Evolutionary conservation across 1,140 invertebrate species (phyloP).

Genomic region (Bombyx mandarina): DNA sequence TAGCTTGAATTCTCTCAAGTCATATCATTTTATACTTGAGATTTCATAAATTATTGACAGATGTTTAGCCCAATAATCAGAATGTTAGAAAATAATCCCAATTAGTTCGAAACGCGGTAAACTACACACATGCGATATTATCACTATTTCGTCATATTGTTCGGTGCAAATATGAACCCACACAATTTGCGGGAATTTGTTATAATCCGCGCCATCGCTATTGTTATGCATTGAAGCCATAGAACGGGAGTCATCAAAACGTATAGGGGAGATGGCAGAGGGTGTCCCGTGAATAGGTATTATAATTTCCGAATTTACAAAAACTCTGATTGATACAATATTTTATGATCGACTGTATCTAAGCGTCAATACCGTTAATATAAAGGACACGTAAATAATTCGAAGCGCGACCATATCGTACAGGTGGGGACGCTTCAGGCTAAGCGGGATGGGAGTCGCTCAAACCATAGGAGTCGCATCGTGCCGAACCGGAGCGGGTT

Average conservation of each 20-base stretch:
- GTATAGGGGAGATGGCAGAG: conserved; percentile 27
- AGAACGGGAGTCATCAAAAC: conserved; percentile 29
- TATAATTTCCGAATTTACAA: conserved; percentile 36
- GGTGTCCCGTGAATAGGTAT: conserved; percentile 20
- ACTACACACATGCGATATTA: conserved; percentile 64
- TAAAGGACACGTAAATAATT: conserved; percentile 46
- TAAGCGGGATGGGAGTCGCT: conserved; percentile 34
- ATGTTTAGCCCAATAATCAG: conserved; percentile 56
- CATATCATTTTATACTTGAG: no score
- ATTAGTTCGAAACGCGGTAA: conserved; percentile 66
- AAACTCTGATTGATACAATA: conserved; percentile 15
- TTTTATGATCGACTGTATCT: no score
- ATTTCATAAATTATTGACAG: conserved; percentile 26
- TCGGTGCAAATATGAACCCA: conserved; percentile 61
- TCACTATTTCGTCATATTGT: conserved; percentile 68
- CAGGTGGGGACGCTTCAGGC: conserved; percentile 51
- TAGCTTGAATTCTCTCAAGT: no score
- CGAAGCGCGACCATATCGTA: conserved; percentile 33
- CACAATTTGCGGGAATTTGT: conserved; percentile 63
- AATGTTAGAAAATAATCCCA: conserved; percentile 61
- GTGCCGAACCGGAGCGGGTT: conserved; percentile 48
- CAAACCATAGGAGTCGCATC: conserved; percentile 23
- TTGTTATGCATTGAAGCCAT: conserved; percentile 50
- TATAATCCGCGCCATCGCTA: conserved; percentile 60
- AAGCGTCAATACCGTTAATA: conserved; percentile 36